Base-by-base conservation (phyloP, 2,797 vertebrate species). In the Halcyon badia region DNA sequence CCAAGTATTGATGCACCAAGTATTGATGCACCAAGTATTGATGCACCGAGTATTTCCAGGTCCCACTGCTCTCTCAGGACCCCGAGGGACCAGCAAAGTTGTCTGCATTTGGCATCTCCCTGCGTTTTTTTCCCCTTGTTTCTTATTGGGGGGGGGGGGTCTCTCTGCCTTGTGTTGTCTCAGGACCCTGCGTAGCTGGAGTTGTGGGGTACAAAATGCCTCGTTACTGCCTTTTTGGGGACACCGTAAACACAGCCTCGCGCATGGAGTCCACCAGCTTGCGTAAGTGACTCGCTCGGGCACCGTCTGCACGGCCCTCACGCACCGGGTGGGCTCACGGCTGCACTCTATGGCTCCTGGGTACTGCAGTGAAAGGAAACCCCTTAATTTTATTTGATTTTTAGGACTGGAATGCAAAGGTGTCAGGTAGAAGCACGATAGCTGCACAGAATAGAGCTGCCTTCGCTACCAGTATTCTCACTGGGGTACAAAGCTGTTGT, bases 161-260 rank as follows among this genome's bases (percentile, higher is more conserved):
- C 10, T 83, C 25, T 93, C 10, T 52, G 46, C 57, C 18, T 30
- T 17, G 15, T 64, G 4, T 91, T 60, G 56, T 10, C 87, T 1
- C 81, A 99, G 99, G 99, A 18, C 98, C 99, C 3, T 99, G 99
- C 8, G 99, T 99, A 18, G 99, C 99, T 20, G 99, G 99, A 44
- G 99, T 99, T 10, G 99, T 99, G 24, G 99, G 99, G 28, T 98
- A 99, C 96, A 99, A 99, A 96, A 99, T 99, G 99, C 99, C 99
- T 8, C 98, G 99, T 12, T 99, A 99, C 46, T 99, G 99, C 96
- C 98, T 99, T 65, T 99, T 99, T 97, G 99, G 99, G 86, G 99
- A 99, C 78, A 99, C 99, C 0, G 99, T 99, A 15, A 99, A 99
- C 98, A 99, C 99, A 0, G 99, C 99, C 3, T 99, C 99, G 1